Conservation (phyloP, 2,113 vertebrate genomes). For the Electrona antarctica region DNA sequence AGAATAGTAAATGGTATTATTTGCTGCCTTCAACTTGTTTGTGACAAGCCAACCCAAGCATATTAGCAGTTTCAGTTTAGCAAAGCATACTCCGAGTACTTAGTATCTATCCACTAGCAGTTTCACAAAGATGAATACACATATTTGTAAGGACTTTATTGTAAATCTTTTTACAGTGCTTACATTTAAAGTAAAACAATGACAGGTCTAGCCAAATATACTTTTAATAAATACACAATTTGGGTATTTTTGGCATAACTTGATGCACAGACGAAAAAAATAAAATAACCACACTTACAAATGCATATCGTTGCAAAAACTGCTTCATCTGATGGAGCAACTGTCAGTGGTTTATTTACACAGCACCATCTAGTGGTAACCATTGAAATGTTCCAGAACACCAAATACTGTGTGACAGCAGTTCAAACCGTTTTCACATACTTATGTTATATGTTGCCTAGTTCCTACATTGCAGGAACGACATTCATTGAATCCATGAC, state of each 20-base stretch:
- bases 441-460: conserved; percentile 23
- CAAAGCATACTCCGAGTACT: too few species aligned
- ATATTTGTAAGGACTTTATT: conserved; percentile 68
- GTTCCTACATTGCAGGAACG: conserved; percentile 50
- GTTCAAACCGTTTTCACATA: conserved; percentile 41
- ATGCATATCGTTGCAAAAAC: conserved; percentile 49
- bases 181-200: conserved; percentile 61
- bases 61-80: too few species aligned
- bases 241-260: conserved; percentile 63
- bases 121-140: neutral
- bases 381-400: conserved; percentile 47
- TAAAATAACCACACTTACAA: conserved; percentile 29
- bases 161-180: conserved; percentile 61
- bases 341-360: conserved; percentile 58
- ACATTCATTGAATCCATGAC: conserved; percentile 15
- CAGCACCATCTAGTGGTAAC: conserved; percentile 74
- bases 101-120: too few species aligned
- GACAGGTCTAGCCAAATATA: conserved; percentile 59
- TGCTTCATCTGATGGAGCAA: conserved; percentile 51
- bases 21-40: too few species aligned
- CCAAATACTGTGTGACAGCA: conserved; percentile 32
- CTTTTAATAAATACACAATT: conserved; percentile 70
- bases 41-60: too few species aligned
- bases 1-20: too few species aligned
- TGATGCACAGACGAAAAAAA: conserved; percentile 25